phyloP scores from a whole-genome alignment of 2,888 invertebrate genomes.

The Rhagonycha fulva region DNA sequence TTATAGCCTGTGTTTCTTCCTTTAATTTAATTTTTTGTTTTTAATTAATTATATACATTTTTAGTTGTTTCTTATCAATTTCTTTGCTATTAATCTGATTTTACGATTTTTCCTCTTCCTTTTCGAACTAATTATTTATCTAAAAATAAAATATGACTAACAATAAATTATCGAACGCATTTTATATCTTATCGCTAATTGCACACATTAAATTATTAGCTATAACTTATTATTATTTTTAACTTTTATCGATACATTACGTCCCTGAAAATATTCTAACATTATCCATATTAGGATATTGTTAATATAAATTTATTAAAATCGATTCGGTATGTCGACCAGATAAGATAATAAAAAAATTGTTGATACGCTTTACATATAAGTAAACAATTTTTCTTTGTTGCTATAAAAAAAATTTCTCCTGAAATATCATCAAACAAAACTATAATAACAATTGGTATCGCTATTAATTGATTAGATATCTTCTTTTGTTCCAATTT shows the following conservation, averaged over 20 bases:
- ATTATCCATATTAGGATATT: constrained; percentile 14
- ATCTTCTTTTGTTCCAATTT: not conserved
- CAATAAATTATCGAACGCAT: not conserved
- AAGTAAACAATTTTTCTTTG: constrained; percentile 2
- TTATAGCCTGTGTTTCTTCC: too few relatives aligned
- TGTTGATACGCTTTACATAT: constrained; percentile 5
- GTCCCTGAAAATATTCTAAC: not conserved
- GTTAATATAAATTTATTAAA: constrained; percentile 16
- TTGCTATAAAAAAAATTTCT: not conserved
- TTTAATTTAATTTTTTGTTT: too few relatives aligned
- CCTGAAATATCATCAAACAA: not conserved
- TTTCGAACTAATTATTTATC: not conserved
- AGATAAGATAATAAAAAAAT: constrained; percentile 13
- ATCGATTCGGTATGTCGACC: constrained; percentile 10
- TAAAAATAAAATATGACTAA: not conserved
- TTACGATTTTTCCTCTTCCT: not conserved
- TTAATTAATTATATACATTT: too few relatives aligned
- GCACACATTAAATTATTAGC: not conserved
- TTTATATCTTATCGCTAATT: not conserved
- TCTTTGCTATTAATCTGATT: not conserved
- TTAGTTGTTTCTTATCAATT: too few relatives aligned
- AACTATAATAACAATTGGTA: not conserved
- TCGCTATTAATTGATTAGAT: not conserved
- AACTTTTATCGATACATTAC: not conserved
- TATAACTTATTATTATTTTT: not conserved